Percentiles rank a stretch among this genome's conserved stretches.
Conservation (phyloP, 2,888 invertebrate genomes). For the Ormyrus thymus region DNA sequence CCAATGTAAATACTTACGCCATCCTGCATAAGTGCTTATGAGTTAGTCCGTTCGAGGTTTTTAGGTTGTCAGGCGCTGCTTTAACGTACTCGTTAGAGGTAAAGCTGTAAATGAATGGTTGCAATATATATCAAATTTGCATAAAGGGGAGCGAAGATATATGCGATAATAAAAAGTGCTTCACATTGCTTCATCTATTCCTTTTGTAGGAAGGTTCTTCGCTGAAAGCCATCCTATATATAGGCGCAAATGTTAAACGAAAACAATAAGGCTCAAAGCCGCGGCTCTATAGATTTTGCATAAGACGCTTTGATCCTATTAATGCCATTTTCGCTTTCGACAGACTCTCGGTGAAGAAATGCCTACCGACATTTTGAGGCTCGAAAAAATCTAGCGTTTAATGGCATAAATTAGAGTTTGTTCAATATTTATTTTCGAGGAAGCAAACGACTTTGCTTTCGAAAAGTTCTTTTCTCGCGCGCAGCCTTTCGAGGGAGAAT, state of each 20-base stretch:
- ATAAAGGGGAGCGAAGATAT: background rate
- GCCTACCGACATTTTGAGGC: no score
- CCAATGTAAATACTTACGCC: constrained; percentile 1
- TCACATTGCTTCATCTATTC: background rate
- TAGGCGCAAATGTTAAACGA: background rate
- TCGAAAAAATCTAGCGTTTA: no score
- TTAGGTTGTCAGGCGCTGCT: background rate
- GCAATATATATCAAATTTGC: background rate
- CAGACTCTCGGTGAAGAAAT: no score
- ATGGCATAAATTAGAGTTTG: no score
- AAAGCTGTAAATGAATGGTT: constrained; percentile 13
- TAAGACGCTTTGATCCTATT: no score
- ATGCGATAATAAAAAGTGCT: background rate
- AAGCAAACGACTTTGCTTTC: no score
- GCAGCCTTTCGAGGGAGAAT: background rate
- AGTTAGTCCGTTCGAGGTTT: constrained; percentile 6
- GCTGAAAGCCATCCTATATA: background rate
- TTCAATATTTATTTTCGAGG: no score
- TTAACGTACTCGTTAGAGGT: background rate
- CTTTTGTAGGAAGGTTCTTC: background rate
- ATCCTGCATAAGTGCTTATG: background rate
- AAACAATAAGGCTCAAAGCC: background rate
- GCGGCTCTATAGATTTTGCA: no score
- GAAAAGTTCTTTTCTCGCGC: no score
- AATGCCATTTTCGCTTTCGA: no score